A percentile compares a stretch with the other conserved stretches of the same genome.
Conservation (phyloP, 2,113 vertebrate species). For the Syngnathus scovelli region DNA sequence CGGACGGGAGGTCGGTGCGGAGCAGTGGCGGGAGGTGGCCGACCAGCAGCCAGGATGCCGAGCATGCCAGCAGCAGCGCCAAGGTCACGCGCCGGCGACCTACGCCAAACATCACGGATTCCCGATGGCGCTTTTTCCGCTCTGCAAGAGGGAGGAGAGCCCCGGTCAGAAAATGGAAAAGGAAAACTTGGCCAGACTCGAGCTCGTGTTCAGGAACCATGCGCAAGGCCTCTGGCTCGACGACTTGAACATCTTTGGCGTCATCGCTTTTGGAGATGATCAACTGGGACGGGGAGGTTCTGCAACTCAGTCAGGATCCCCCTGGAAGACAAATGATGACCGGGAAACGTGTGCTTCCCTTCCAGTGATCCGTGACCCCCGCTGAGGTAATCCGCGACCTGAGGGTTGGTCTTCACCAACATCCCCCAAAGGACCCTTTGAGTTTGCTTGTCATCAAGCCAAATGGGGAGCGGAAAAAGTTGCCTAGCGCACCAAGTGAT, state of each 20-base stretch:
- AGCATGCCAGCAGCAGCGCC: not conserved
- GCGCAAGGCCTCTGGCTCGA: too few relatives aligned
- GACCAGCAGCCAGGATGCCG: not conserved
- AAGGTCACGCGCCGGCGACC: not conserved
- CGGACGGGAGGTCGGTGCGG: not conserved
- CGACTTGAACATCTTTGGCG: too few relatives aligned
- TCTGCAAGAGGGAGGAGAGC: too few relatives aligned
- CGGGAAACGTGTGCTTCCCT: not conserved
- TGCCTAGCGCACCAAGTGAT: not conserved
- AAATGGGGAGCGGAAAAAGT: not conserved
- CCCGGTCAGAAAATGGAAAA: too few relatives aligned
- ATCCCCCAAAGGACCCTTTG: not conserved
- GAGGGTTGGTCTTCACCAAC: not conserved
- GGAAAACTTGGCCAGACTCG: too few relatives aligned
- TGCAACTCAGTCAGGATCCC: not conserved
- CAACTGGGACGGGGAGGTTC: too few relatives aligned
- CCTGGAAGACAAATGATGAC: not conserved
- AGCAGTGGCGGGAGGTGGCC: not conserved
- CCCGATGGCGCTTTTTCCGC: too few relatives aligned
- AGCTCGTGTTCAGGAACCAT: too few relatives aligned
- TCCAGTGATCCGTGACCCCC: not conserved
- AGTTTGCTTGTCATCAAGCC: not conserved
- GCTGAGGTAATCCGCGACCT: not conserved
- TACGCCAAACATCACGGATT: not conserved
- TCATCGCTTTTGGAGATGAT: not conserved